Percentiles rank a stretch among this genome's conserved stretches.
Evolutionary conservation across 2,888 invertebrate genomes (phyloP).

Genomic region (Lasioglossum lativentre): DNA sequence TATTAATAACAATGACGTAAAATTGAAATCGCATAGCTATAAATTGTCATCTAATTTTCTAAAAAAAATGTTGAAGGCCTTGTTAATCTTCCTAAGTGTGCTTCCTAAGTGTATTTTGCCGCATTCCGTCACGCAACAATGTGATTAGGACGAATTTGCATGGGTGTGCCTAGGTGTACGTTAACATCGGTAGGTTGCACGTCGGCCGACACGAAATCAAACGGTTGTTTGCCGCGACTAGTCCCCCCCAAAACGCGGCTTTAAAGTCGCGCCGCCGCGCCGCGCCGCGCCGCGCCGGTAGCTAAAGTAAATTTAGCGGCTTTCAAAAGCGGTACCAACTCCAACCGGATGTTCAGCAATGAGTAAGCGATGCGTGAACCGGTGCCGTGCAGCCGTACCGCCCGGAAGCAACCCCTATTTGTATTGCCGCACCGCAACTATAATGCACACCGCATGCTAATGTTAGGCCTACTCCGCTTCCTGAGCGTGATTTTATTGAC

Average conservation of each 20-base stretch:
- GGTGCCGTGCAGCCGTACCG: constrained; percentile 66
- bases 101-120: constrained; percentile 14
- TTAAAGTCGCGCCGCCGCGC: constrained; percentile 71
- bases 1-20: not conserved
- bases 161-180: not conserved
- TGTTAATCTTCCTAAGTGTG: not conserved
- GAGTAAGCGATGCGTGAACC: constrained; percentile 78
- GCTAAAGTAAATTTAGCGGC: constrained; percentile 75
- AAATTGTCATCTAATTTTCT: not conserved
- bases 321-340: constrained; percentile 69
- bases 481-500: constrained; percentile 24
- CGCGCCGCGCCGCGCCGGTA: too few relatives aligned
- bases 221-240: constrained; percentile 62
- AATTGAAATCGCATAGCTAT: not conserved
- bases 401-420: constrained; percentile 72
- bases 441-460: constrained; percentile 65
- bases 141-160: constrained; percentile 42
- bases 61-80: not conserved
- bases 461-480: constrained; percentile 42
- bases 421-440: constrained; percentile 68
- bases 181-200: constrained; percentile 27
- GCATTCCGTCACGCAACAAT: constrained; percentile 52
- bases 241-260: constrained; percentile 55
- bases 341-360: constrained; percentile 72
- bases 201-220: constrained; percentile 60